Percentiles rank a stretch among this genome's conserved stretches.
These are phyloP conservation scores for Antechinus flavipes DNA, from an alignment of 2,113 vertebrate genomes.

Conservation along the genomic window DNA sequence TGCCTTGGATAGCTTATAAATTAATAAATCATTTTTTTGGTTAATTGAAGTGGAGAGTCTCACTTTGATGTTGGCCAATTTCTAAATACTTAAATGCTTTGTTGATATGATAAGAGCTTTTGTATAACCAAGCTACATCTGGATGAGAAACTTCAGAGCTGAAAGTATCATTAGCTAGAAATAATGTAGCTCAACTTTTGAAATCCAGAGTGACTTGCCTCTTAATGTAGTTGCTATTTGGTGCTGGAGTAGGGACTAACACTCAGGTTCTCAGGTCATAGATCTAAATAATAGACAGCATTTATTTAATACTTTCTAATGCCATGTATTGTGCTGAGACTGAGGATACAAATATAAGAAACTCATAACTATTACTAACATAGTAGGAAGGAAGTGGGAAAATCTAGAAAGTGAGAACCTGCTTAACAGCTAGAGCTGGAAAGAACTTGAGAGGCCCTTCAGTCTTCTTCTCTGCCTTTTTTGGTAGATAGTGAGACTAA, in stretches of 20 bases:
- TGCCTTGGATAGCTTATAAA: not conserved
- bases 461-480: not conserved
- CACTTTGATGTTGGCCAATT: not conserved
- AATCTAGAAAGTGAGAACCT: not conserved
- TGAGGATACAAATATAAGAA: not conserved
- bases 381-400: not conserved
- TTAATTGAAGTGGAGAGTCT: slow-evolving; percentile 14
- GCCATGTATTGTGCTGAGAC: no score
- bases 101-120: not conserved
- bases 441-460: not conserved
- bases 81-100: not conserved
- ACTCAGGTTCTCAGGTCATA: not conserved
- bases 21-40: slow-evolving; percentile 6
- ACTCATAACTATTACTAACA: not conserved
- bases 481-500: not conserved
- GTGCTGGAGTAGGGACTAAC: not conserved
- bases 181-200: not conserved
- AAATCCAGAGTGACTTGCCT: not conserved
- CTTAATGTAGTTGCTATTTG: not conserved
- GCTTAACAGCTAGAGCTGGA: not conserved
- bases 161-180: not conserved
- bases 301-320: not conserved
- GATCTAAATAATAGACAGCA: not conserved
- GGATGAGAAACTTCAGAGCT: not conserved
- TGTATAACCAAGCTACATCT: no score